Base-by-base conservation (phyloP, 2,888 invertebrate genomes). In the Heteropelma amictum region DNA sequence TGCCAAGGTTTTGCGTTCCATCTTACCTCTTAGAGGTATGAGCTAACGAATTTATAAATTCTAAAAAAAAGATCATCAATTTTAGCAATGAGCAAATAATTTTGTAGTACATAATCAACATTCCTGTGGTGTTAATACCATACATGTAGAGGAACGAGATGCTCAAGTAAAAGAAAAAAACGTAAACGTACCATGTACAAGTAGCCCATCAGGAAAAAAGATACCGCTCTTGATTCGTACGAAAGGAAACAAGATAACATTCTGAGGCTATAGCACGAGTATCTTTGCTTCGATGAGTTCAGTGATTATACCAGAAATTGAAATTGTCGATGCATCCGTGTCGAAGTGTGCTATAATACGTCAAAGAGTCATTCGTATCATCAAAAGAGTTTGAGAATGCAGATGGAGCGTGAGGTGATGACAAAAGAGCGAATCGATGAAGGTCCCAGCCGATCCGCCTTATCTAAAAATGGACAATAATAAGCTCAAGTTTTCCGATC, bases 401-500 rank as follows among this genome's bases (percentile, higher is more conserved):
- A 84, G 86, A 82, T 87, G 82, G 82, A 86, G 81, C 77, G 78
- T 67, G 73, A 53, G 69, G 77, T 63, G 61, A 77, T 68, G 76
- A 76, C 67, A 61, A 77, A 76, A 76, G 78, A 79, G 77, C 80
- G 80, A 81, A 80, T 82, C 85, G 81, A 85, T 86, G 87, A 87
- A 86, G 87, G 83, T 86, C 84, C 84, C 84, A 33, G 61, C 47
- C 68, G 82, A 82, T 78, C 79, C 79, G 78, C 81, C 85, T 78
- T 83, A 83, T 78, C 78, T 79, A 76, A 84, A 82, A 81, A 86
- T 84, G 81, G 89, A 89, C 88, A 89, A 88, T 84, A 89, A 84
- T 87, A 90, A 90, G 83, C 83, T 90, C 72, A 90, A 89, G 78
- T 90, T 90, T 83, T 86, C 90, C 38, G 91, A 90, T 80, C 88